Conservation (phyloP, 2,888 invertebrate species). For the Syrista parreyssii region DNA sequence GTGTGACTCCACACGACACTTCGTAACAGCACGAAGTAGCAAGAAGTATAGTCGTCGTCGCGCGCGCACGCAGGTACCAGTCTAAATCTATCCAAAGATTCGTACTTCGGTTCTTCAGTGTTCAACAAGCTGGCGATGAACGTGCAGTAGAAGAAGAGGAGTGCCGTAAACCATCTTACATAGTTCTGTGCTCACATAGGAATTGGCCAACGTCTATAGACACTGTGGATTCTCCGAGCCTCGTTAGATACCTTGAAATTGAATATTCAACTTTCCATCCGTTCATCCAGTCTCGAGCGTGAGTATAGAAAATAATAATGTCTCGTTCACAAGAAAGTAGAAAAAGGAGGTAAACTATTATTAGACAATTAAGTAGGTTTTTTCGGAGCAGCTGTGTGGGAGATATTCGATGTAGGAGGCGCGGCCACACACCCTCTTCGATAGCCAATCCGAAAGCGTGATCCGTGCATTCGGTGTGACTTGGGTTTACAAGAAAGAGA, state of each 20-base stretch:
- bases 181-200: neutral
- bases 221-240: neutral
- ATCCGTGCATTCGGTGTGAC: slow-evolving; percentile 1
- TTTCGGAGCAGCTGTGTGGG: neutral
- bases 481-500: neutral
- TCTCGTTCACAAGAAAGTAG: neutral
- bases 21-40: no score
- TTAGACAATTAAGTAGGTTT: neutral
- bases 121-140: neutral
- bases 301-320: neutral
- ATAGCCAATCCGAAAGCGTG: slow-evolving; percentile 20
- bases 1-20: no score
- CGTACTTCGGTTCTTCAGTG: neutral
- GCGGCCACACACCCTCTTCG: slow-evolving; percentile 26
- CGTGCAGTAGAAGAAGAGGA: neutral
- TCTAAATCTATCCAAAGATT: neutral
- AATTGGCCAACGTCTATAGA: neutral
- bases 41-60: neutral
- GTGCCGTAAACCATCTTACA: neutral
- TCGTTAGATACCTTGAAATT: no score
- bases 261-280: neutral
- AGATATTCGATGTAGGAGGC: slow-evolving; percentile 23
- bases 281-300: no score
- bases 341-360: neutral
- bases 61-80: neutral